A percentile compares a stretch with the other conserved stretches of the same genome.
These are phyloP conservation scores for Aelia acuminata DNA, from an alignment of 2,888 invertebrate genomes.

Conservation along the genomic window DNA sequence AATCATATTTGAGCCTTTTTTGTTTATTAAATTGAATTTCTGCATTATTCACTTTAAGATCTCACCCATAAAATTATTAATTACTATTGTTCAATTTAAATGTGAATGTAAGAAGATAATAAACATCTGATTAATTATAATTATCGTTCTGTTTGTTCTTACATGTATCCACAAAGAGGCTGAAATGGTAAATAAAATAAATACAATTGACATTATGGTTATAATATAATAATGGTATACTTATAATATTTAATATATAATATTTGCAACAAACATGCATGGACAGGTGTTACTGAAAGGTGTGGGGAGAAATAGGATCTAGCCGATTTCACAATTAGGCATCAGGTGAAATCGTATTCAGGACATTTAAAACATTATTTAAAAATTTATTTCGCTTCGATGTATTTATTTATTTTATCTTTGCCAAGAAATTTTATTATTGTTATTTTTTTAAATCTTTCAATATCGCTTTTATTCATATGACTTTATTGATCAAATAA, in stretches of 20 bases:
- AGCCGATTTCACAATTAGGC: conserved; percentile 40
- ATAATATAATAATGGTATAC: not conserved
- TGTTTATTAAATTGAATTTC: not conserved
- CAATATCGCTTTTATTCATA: too few relatives aligned
- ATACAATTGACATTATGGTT: not conserved
- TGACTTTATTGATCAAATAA: too few relatives aligned
- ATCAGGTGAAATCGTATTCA: conserved; percentile 42
- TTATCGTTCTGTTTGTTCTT: not conserved
- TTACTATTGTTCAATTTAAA: not conserved
- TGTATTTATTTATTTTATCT: not conserved
- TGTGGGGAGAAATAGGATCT: not conserved
- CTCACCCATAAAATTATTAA: not conserved
- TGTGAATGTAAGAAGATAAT: not conserved
- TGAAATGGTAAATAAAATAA: not conserved
- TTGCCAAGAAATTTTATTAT: too few relatives aligned
- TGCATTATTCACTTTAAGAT: not conserved
- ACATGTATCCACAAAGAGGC: not conserved
- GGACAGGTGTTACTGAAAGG: conserved; percentile 3
- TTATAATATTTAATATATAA: too few relatives aligned
- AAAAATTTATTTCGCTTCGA: not conserved
- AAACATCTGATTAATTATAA: not conserved
- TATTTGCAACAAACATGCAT: not conserved
- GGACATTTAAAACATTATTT: not conserved
- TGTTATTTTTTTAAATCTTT: too few relatives aligned
- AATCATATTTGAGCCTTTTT: conserved; percentile 41